A percentile compares a stretch with the other conserved stretches of the same genome.
Evolutionary conservation across 2,888 invertebrate species (phyloP).

Genomic region (Diplolepis rosae): DNA sequence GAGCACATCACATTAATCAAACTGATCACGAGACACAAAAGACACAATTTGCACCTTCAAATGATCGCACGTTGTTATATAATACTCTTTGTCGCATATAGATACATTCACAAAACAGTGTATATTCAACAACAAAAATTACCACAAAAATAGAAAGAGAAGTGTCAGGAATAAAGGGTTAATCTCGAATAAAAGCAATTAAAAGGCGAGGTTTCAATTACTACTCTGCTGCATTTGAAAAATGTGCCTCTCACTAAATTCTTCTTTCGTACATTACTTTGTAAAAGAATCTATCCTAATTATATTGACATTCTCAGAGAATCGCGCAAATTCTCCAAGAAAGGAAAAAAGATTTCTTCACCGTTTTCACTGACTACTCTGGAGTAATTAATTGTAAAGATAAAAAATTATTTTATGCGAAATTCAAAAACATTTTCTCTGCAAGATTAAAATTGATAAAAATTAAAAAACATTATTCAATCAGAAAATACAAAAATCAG

Average conservation of each 20-base stretch:
- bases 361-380: background rate
- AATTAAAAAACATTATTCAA: too few species aligned
- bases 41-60: conserved; percentile 3
- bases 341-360: background rate
- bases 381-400: too few species aligned
- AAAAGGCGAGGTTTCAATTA: conserved; percentile 46
- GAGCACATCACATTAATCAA: conserved; percentile 20
- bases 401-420: too few species aligned
- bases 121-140: conserved; percentile 37
- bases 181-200: conserved; percentile 42
- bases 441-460: too few species aligned
- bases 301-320: conserved; percentile 19
- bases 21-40: conserved; percentile 19
- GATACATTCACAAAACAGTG: too few species aligned
- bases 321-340: background rate
- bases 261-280: conserved; percentile 39
- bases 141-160: conserved; percentile 39
- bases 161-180: conserved; percentile 36
- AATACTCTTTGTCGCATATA: too few species aligned
- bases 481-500: too few species aligned
- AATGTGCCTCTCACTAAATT: conserved; percentile 37
- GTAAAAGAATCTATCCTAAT: conserved; percentile 44
- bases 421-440: too few species aligned
- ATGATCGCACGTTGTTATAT: background rate
- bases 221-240: conserved; percentile 34